phyloP scores from a whole-genome alignment of 2,797 vertebrate genomes.

The Sylvilagus floridanus region DNA sequence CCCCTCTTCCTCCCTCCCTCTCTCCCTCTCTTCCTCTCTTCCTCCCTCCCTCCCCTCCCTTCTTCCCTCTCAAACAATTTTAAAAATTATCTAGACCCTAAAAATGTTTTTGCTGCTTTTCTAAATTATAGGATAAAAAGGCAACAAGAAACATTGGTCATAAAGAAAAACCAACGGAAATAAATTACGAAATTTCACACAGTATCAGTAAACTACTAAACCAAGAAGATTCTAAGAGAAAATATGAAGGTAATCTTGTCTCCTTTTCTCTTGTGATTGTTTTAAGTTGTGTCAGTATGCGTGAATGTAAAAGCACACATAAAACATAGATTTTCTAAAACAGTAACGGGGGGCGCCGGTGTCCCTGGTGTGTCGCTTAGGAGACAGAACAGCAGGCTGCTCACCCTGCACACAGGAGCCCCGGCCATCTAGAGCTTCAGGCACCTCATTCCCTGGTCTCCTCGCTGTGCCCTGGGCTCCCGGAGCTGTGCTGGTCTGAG shows the following conservation, averaged over 20 bases:
- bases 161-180: conserved; percentile 64
- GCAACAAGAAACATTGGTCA: conserved; percentile 46
- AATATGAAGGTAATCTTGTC: conserved; percentile 73
- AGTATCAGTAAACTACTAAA: conserved; percentile 33
- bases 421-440: fast-evolving
- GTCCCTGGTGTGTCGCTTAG: neutral
- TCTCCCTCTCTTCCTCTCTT: no score
- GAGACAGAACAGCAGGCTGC: neutral
- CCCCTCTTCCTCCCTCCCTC: no score
- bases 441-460: neutral
- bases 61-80: no score
- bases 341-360: neutral
- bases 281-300: neutral
- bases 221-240: conserved; percentile 70
- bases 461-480: fast-evolving
- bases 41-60: no score
- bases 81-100: neutral
- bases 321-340: neutral
- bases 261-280: neutral
- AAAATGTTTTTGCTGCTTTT: conserved; percentile 60
- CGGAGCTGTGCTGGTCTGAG: fast-evolving
- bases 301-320: neutral
- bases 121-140: conserved; percentile 79
- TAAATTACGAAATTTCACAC: conserved; percentile 3
- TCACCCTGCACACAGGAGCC: fast-evolving